Evolutionary conservation across 2,888 invertebrate genomes (phyloP), one percentile per base, ranked within the genome.

Genomic region (Siphlonurus alternatus): DNA sequence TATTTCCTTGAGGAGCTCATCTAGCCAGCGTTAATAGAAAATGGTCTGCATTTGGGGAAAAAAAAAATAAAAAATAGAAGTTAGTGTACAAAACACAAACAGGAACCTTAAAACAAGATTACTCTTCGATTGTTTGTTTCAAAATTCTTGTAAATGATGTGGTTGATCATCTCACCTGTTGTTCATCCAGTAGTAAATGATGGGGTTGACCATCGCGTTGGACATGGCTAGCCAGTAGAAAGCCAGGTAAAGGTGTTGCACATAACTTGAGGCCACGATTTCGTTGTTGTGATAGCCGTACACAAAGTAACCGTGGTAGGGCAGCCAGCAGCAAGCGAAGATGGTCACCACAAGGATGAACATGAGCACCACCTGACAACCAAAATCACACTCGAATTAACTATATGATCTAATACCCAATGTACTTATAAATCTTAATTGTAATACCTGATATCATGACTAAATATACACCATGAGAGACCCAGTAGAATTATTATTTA

Each of bases 181-280:
- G 69, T 81, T 81, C 81, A 81, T 81, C 75, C 79, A 78, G 70
- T 80, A 80, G 69, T 81, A 81, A 59, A 82, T 78, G 67, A 81
- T 75, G 3, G 81, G 81, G 70, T 81, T 81, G 70, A 80, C 79
- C 77, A 80, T 79, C 23, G 80, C 78, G 70, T 81, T 80, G 66
- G 79, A 77, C 81, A 82, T 81, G 20, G 82, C 81, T 67, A 82
- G 72, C 76, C 77, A 78, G 67, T 78, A 78, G 71, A 81, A 79
- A 20, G 77, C 71, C 62, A 81, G 71, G 71, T 79, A 81, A 62
- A 80, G 71, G 67, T 80, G 78, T 67, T 79, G 80, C 2, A 76
- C 72, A 70, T 76, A 76, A 1, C 71, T 67, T 61, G 72, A 72
- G 24, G 71, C 69, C 2, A 72, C 66, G 53, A 75, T 68, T 51